Evolutionary conservation across 2,797 vertebrate genomes (phyloP), one percentile per base, ranked within the genome.

Genomic region (Nasua narica): DNA sequence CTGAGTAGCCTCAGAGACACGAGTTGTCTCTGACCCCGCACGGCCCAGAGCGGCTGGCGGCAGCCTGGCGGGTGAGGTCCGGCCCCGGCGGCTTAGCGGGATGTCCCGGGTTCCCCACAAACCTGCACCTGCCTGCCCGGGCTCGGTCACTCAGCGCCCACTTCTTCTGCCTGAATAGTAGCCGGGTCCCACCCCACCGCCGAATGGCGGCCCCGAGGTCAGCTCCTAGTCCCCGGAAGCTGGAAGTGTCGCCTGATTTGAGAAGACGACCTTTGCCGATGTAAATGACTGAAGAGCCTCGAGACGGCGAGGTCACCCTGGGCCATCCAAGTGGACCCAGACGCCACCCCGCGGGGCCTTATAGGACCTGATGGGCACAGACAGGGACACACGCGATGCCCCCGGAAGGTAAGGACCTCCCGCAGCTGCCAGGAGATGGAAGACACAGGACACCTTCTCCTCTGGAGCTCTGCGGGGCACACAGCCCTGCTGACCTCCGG

Each of bases 91-190:
- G 5, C 56, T 7, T 14, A 32, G 29, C 35, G 11, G 29, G 1
- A 15, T 8, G n/a, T 12, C 43, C 16, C 11, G 8, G 43, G 23
- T 29, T 14, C 16, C 48, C 13, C 14, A 29, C 2, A 10, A 15
- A 40, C 15, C 11, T 1, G 27, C 3, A 3, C 18, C 13, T 6
- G 15, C 15, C 14, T 3, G 2, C n/a, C 87, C 0, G 0, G 1
- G 5, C 3, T 6, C 18, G 4, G 2, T 32, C 27, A 27, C n/a
- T 18, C 5, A 5, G 65, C 19, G 1, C 25, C 0, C 0, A 0
- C 13, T 16, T 27, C 3, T 12, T 15, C 60, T 43, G 43, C 23
- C 70, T 1, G 4, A 9, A 14, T 1, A 5, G 27, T 8, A 2
- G 1, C 7, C 0, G 0, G 11, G 14, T 15, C 67, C 40, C 5